Percentiles rank a stretch among this genome's conserved stretches.
Conservation (phyloP, 2,888 invertebrate genomes). For the Cremastinae sp. region DNA sequence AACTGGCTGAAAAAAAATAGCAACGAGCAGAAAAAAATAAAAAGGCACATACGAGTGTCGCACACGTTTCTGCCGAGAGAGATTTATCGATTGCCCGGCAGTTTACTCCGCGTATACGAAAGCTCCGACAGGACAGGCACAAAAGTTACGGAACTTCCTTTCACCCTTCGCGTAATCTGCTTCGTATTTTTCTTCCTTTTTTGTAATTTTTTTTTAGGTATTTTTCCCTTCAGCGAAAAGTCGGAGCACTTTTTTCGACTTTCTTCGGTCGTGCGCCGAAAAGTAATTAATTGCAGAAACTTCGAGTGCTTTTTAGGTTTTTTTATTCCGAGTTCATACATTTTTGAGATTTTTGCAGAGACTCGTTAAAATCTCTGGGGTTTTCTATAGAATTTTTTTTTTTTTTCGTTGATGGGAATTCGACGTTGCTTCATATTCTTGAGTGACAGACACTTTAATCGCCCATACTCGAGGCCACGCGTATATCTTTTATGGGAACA, state of each 20-base stretch:
- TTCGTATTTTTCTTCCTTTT: no score
- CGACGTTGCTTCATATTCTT: slow-evolving; percentile 8
- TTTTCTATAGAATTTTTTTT: slow-evolving; percentile 4
- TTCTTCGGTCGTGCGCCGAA: background rate
- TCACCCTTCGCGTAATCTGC: slow-evolving; percentile 2
- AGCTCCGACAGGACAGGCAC: slow-evolving; percentile 1
- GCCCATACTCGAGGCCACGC: background rate
- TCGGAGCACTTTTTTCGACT: slow-evolving; percentile 7
- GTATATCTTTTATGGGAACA: background rate
- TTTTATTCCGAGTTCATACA: background rate
- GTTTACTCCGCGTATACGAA: slow-evolving; percentile 8
- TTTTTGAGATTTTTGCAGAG: no score
- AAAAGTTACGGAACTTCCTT: slow-evolving; percentile 26
- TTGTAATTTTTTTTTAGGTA: background rate
- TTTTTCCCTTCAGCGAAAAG: background rate
- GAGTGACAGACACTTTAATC: slow-evolving; percentile 4
- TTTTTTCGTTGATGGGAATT: slow-evolving; percentile 5
- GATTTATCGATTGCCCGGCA: slow-evolving; percentile 54
- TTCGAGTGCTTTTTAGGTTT: background rate
- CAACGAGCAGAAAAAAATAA: slow-evolving; percentile 22
- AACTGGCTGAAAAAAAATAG: slow-evolving; percentile 11
- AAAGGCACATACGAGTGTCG: slow-evolving; percentile 33
- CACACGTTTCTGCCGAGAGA: slow-evolving; percentile 45
- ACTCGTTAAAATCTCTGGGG: background rate
- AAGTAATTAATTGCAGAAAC: slow-evolving; percentile 13